Evolutionary conservation across 1,140 invertebrate species (phyloP).

Genomic region (Drosophila paulistorum): DNA sequence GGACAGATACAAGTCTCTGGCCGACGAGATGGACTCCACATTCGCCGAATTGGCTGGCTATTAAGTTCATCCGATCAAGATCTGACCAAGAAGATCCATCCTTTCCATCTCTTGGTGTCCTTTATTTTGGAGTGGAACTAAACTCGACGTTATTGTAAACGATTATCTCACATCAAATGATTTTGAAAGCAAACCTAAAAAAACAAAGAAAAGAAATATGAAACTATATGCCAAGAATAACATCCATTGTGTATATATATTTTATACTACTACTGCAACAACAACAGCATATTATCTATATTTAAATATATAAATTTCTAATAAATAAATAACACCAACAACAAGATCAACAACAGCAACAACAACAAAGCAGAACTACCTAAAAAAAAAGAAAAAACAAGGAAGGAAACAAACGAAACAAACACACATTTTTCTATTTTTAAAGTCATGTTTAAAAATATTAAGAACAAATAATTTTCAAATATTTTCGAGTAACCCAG

Average conservation of each 20-base stretch:
- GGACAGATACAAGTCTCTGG: slow-evolving; percentile 98
- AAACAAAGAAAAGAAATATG: slow-evolving; percentile 5
- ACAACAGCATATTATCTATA: slow-evolving; percentile 14
- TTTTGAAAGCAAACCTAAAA: slow-evolving; percentile 45
- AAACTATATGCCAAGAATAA: slow-evolving; percentile 67
- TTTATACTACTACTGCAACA: background rate
- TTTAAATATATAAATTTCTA: slow-evolving; percentile 72
- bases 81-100: slow-evolving; percentile 29
- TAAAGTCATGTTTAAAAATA: slow-evolving; percentile 76
- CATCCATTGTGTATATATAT: slow-evolving; percentile 78
- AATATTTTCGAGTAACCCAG: slow-evolving; percentile 26
- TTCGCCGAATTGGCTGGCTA: slow-evolving; percentile 97
- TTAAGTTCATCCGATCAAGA: slow-evolving; percentile 83
- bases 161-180: slow-evolving; percentile 66
- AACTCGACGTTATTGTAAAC: slow-evolving; percentile 61
- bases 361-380: slow-evolving; percentile 46
- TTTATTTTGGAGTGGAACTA: slow-evolving; percentile 43
- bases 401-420: no score
- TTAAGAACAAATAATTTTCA: slow-evolving; percentile 47
- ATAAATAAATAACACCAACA: slow-evolving; percentile 81
- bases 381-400: slow-evolving; percentile 22
- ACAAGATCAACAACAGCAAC: slow-evolving; percentile 65
- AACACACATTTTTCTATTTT: slow-evolving; percentile 66
- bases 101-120: slow-evolving; percentile 4
- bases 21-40: slow-evolving; percentile 98